These are phyloP conservation scores for Salvator merianae DNA, from an alignment of 2,113 vertebrate genomes.

Conservation along the genomic window DNA sequence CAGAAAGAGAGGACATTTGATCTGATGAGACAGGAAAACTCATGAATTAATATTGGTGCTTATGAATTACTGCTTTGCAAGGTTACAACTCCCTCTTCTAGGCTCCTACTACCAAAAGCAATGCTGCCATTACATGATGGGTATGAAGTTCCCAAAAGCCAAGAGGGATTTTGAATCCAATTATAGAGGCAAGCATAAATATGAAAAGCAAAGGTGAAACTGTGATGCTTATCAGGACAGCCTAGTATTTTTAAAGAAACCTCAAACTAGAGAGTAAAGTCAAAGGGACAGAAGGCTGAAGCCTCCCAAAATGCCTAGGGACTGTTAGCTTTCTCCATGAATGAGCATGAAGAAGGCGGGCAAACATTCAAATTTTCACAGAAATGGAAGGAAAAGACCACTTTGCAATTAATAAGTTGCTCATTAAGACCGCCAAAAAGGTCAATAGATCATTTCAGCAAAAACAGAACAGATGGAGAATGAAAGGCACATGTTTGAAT, in stretches of 20 bases:
- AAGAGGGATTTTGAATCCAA: neutral
- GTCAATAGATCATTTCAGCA: neutral
- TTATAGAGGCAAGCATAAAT: slow-evolving; percentile 1
- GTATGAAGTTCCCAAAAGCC: neutral
- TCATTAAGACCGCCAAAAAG: neutral
- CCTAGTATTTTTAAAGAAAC: neutral
- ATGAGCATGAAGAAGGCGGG: neutral
- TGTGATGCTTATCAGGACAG: neutral
- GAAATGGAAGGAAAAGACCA: neutral
- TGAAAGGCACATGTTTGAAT: neutral
- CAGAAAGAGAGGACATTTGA: neutral
- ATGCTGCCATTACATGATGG: neutral
- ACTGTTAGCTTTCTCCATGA: neutral
- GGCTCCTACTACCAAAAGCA: neutral
- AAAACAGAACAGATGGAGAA: slow-evolving; percentile 1
- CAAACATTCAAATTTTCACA: neutral
- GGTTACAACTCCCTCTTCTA: neutral
- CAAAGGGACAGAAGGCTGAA: neutral
- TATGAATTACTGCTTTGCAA: slow-evolving; percentile 17
- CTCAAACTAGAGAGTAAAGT: neutral
- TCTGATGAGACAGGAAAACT: neutral
- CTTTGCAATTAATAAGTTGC: neutral
- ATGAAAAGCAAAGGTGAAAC: neutral
- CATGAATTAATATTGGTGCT: slow-evolving; percentile 18
- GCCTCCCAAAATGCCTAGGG: neutral